phyloP scores from a whole-genome alignment of 2,113 vertebrate genomes.

The Corythornis cristatus region DNA sequence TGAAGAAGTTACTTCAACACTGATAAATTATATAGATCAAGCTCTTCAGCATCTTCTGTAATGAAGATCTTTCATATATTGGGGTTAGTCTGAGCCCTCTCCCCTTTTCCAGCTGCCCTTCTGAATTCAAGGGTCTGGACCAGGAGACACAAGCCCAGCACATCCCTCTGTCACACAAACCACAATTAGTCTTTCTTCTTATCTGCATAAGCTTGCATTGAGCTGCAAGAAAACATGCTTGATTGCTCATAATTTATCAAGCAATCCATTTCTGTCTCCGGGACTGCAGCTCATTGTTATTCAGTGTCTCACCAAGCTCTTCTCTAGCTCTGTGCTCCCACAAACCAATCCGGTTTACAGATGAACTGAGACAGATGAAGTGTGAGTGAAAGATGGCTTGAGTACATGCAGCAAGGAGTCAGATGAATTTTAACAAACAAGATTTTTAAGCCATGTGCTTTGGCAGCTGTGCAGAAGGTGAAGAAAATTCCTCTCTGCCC shows the following conservation, averaged over 20 bases:
- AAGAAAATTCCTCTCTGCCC: neutral
- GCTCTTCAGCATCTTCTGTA: neutral
- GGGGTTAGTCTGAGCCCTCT: neutral
- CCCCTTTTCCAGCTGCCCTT: neutral
- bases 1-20: neutral
- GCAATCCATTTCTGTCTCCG: neutral
- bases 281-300: neutral
- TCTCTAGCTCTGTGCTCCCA: neutral
- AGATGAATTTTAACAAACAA: neutral
- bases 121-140: neutral
- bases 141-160: neutral
- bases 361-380: slow-evolving; percentile 35
- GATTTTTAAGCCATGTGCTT: slow-evolving; percentile 6
- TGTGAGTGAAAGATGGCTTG: neutral
- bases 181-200: neutral
- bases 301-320: neutral
- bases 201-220: neutral
- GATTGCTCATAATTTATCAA: neutral
- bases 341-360: slow-evolving; percentile 27
- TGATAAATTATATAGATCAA: neutral
- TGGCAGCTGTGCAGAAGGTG: slow-evolving; percentile 27
- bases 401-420: neutral
- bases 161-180: neutral
- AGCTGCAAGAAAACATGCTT: neutral
- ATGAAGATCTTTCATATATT: neutral